phyloP scores from a whole-genome alignment of 2,113 vertebrate genomes.

The Platysternon megacephalum region DNA sequence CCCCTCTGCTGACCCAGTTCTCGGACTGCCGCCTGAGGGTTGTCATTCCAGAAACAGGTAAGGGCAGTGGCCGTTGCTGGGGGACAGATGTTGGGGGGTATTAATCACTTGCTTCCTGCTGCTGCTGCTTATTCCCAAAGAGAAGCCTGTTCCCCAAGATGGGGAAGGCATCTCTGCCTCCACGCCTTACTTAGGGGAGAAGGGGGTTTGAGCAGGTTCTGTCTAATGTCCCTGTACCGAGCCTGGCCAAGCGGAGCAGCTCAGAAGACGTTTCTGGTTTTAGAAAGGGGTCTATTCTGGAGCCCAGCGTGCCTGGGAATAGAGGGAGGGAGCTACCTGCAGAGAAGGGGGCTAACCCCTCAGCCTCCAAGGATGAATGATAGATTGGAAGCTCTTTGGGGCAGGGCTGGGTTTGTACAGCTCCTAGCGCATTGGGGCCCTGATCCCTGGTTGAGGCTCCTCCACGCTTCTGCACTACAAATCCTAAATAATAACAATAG shows the following conservation, averaged over 20 bases:
- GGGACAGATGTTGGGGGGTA: background rate
- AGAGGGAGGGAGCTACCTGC: background rate
- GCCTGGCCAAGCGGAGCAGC: background rate
- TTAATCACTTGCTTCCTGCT: background rate
- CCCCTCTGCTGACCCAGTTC: background rate
- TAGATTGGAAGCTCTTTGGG: background rate
- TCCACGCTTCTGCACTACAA: background rate
- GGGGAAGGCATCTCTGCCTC: background rate
- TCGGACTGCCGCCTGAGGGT: background rate
- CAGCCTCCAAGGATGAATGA: background rate
- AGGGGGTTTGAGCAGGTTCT: background rate
- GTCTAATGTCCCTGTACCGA: background rate
- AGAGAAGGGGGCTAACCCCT: background rate
- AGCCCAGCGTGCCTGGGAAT: background rate
- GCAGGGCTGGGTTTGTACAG: background rate
- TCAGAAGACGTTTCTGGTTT: background rate
- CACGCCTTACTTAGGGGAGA: background rate
- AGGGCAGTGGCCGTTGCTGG: background rate
- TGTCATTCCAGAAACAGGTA: slow-evolving; percentile 16
- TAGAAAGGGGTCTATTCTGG: background rate
- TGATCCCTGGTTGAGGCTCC: too few relatives aligned
- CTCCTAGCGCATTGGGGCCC: background rate
- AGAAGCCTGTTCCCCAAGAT: background rate
- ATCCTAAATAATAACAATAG: background rate
- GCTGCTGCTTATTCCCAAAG: too few relatives aligned